phyloP scores from a whole-genome alignment of 2,113 vertebrate genomes.

The Sceloporus undulatus region DNA sequence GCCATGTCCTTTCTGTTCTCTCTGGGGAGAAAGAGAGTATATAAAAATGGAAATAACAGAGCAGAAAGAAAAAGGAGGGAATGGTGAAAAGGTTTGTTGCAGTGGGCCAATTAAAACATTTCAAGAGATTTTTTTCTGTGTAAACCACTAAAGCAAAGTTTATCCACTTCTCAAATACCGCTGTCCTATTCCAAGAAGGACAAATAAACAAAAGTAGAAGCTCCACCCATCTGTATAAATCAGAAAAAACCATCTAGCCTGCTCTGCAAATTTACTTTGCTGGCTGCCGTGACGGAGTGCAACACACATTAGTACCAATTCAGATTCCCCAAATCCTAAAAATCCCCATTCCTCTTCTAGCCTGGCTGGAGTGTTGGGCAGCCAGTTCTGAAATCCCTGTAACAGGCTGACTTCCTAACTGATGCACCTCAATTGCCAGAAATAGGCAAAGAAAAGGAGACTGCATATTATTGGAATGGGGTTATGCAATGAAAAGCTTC shows the following conservation, averaged over 20 bases:
- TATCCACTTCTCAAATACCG: not conserved
- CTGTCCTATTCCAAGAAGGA: not conserved
- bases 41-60: too few species aligned
- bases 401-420: conserved; percentile 49
- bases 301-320: accelerated
- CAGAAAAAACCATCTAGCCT: conserved; percentile 5
- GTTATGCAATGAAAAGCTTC: conserved; percentile 54
- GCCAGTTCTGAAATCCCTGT: not conserved
- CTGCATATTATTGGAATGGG: conserved; percentile 36
- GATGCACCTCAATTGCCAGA: conserved; percentile 45
- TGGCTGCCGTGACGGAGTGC: not conserved
- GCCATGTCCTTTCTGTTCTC: not conserved
- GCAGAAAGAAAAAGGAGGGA: too few species aligned
- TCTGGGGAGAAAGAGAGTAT: not conserved
- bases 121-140: not conserved
- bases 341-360: conserved; percentile 21
- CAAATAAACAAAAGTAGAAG: conserved; percentile 33
- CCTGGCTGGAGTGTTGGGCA: conserved; percentile 24
- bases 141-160: not conserved
- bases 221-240: not conserved
- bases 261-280: not conserved
- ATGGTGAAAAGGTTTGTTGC: not conserved
- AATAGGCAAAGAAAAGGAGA: conserved; percentile 23
- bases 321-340: conserved; percentile 9
- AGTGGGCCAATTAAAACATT: not conserved